These are phyloP conservation scores for Lycorma delicatula DNA, from an alignment of 1,140 invertebrate species.

Conservation along the genomic window DNA sequence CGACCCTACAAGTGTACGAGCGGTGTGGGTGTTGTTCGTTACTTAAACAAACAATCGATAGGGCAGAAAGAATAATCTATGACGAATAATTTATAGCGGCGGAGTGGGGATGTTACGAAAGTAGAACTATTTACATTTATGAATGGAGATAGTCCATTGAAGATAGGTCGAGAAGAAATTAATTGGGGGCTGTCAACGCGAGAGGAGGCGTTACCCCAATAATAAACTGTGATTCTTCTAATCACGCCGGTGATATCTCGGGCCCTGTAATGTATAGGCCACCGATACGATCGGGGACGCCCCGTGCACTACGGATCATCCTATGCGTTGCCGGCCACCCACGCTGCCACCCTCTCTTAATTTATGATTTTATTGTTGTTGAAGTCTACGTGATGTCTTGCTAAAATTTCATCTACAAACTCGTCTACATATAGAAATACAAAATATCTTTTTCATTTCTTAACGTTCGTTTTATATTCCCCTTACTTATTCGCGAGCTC, in stretches of 20 bases:
- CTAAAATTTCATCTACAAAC: no score
- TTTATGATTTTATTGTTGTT: slow-evolving; percentile 1
- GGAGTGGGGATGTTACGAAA: neutral
- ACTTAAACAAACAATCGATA: neutral
- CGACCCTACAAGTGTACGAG: neutral
- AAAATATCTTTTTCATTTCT: no score
- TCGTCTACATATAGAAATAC: no score
- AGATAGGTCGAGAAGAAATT: slow-evolving; percentile 3
- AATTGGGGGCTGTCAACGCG: slow-evolving; percentile 1
- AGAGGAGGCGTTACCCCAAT: neutral
- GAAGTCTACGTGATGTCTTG: slow-evolving; percentile 1
- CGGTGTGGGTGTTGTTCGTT: slow-evolving; percentile 1
- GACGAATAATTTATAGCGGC: slow-evolving; percentile 3
- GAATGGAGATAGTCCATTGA: slow-evolving; percentile 4
- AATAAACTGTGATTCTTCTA: slow-evolving; percentile 1
- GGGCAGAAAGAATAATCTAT: neutral
- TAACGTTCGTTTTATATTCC: no score
- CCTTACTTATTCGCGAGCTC: no score
- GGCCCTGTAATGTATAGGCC: neutral
- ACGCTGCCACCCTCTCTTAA: neutral
- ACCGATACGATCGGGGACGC: slow-evolving; percentile 4
- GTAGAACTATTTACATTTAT: slow-evolving; percentile 4
- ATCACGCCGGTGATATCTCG: slow-evolving; percentile 1
- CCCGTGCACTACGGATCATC: neutral
- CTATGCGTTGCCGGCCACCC: neutral